Base-by-base conservation (phyloP, 2,888 invertebrate species). In the Nymphalis polychloros region DNA sequence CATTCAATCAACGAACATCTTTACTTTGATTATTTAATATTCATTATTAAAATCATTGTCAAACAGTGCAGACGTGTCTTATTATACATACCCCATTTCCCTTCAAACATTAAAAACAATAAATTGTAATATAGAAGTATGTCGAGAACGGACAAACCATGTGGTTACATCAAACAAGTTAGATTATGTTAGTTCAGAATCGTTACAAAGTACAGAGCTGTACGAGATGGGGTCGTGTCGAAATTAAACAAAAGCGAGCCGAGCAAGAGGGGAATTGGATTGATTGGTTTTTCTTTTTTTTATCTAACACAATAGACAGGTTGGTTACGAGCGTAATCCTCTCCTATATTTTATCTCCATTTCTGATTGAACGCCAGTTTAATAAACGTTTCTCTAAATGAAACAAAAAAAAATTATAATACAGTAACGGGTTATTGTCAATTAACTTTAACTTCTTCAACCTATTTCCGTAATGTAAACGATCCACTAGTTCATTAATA, bases 211-310 rank as follows among this genome's bases (percentile, higher is more conserved):
- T 71, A 72, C 63, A 55, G 19, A 72, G 64, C 74, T 55, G 65
- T 67, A 71, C 71, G 73, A 69, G 70, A 69, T 66, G 59, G 71
- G 72, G 71, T 71, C 72, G 70, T 70, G 73, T 72, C 61, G 72
- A 74, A 76, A 76, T 77, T 76, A 77, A 75, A 77, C 77, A 76
- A 76, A 71, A 74, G 72, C 72, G 74, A 74, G 66, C 49, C 68
- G 68, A 67, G 65, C 70, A 67, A 69, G 68, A 68, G 72, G 66
- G 74, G 69, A 73, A 72, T 74, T 66, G 75, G 71, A 74, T 72
- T 73, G 75, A 75, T 77, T 75, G 72, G 69, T 73, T 75, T 74
- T 73, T 57, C 8, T 72, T 63, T 64, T 74, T 41, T 72, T 71
- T 68, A 59, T 48, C 67, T 67, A 55, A 65, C 63, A 66, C 67